Conservation (phyloP, 2,113 vertebrate genomes). For the Rhodinocichla rosea region DNA sequence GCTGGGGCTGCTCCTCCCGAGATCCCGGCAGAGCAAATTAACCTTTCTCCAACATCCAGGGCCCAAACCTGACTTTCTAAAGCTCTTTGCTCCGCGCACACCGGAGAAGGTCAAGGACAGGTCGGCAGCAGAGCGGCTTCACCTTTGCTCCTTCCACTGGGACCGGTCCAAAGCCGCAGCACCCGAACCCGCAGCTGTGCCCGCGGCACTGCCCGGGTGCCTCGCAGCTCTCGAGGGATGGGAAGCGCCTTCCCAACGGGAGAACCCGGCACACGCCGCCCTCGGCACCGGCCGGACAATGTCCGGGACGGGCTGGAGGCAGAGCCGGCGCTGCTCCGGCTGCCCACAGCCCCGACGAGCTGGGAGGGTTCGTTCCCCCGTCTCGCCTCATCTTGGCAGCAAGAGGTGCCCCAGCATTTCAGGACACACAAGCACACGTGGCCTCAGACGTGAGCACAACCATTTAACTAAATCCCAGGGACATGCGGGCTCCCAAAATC, state of each 20-base stretch:
- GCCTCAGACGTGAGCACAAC: neutral
- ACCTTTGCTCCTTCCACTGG: neutral
- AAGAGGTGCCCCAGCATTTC: neutral
- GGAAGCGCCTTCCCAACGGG: rapidly evolving
- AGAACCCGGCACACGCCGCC: rapidly evolving
- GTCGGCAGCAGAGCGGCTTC: neutral
- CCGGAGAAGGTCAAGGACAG: neutral
- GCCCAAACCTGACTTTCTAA: neutral
- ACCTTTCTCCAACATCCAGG: too few species aligned
- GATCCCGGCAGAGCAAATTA: rapidly evolving
- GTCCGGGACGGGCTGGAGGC: rapidly evolving
- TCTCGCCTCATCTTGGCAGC: neutral
- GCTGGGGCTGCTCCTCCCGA: neutral
- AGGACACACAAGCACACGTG: rapidly evolving
- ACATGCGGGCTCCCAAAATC: neutral
- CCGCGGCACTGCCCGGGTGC: rapidly evolving
- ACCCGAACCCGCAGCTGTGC: neutral
- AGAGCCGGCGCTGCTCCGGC: neutral
- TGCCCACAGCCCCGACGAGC: rapidly evolving
- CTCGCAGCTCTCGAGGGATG: rapidly evolving
- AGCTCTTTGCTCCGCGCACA: neutral
- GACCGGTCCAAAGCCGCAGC: neutral
- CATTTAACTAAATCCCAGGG: neutral
- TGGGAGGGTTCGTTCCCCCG: neutral
- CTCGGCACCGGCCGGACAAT: neutral